phyloP scores from a whole-genome alignment of 1,140 invertebrate species.

The Liolophura sinensis region DNA sequence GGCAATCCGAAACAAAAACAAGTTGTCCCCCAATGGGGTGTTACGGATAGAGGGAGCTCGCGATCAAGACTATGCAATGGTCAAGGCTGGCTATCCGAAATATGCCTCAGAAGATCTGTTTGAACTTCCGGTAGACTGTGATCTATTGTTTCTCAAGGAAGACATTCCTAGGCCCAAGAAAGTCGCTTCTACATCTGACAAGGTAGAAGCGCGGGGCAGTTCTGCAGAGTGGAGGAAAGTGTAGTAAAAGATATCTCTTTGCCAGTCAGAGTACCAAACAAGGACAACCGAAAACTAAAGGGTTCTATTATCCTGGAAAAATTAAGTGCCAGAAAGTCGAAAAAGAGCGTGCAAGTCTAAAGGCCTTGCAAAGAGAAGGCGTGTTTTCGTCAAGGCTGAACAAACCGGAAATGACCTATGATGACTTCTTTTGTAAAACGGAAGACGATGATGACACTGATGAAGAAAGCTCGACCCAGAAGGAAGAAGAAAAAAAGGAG shows the following conservation, averaged over 20 bases:
- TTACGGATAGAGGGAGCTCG: conserved; percentile 32
- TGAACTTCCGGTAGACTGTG: conserved; percentile 37
- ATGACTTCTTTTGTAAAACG: conserved; percentile 28
- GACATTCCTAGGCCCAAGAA: too few relatives aligned
- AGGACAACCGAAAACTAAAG: conserved; percentile 42
- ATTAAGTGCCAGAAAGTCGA: conserved; percentile 40
- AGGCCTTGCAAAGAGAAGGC: conserved; percentile 41
- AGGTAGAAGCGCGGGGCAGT: too few relatives aligned
- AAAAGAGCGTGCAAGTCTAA: conserved; percentile 47
- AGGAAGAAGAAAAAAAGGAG: conserved; percentile 12
- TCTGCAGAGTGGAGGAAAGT: too few relatives aligned
- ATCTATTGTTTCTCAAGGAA: conserved; percentile 23
- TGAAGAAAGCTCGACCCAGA: conserved; percentile 8
- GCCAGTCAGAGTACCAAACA: conserved; percentile 32
- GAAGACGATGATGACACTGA: conserved; percentile 11
- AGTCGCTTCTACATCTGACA: too few relatives aligned
- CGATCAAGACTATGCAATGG: conserved; percentile 36
- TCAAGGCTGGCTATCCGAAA: conserved; percentile 12
- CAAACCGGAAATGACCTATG: conserved; percentile 41
- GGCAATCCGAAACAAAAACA: conserved; percentile 13
- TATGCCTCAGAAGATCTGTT: conserved; percentile 13
- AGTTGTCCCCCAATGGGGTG: conserved; percentile 30
- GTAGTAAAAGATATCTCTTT: conserved; percentile 20
- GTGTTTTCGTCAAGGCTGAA: conserved; percentile 45
- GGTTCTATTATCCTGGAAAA: conserved; percentile 41